Percentiles rank a stretch among this genome's conserved stretches.
These are phyloP conservation scores for Diadegma fenestrale DNA, from an alignment of 2,888 invertebrate species.

Conservation along the genomic window DNA sequence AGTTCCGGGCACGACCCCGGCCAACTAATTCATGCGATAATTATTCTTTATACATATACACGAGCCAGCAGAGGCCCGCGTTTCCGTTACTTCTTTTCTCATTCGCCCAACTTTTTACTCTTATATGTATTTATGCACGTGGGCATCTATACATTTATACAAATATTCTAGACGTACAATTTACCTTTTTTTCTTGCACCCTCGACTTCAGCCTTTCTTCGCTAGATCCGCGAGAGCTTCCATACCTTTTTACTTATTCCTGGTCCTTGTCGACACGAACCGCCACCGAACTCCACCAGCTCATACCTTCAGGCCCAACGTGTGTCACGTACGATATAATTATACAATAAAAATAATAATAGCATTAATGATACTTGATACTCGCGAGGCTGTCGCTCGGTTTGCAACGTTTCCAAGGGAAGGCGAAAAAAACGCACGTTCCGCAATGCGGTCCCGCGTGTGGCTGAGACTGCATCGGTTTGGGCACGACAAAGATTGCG, in stretches of 20 bases:
- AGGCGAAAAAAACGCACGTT: slow-evolving; percentile 67
- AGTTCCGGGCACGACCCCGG: slow-evolving; percentile 59
- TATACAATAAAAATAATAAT: slow-evolving; percentile 56
- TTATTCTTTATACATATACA: slow-evolving; percentile 58
- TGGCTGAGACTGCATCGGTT: slow-evolving; percentile 48
- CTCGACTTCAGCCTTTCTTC: slow-evolving; percentile 41
- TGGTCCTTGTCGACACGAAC: slow-evolving; percentile 61
- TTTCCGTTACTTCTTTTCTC: slow-evolving; percentile 64
- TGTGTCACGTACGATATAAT: slow-evolving; percentile 59
- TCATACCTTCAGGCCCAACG: slow-evolving; percentile 32
- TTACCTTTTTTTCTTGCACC: slow-evolving; percentile 39
- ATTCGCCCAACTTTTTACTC: slow-evolving; percentile 44
- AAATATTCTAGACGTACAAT: background rate
- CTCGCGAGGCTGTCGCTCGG: slow-evolving; percentile 42
- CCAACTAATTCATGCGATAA: slow-evolving; percentile 68
- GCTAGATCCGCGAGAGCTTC: slow-evolving; percentile 36
- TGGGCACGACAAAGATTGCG: slow-evolving; percentile 55
- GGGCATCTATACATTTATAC: slow-evolving; percentile 2
- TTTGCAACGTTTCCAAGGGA: slow-evolving; percentile 33
- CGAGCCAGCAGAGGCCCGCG: slow-evolving; percentile 36
- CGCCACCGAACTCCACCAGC: slow-evolving; percentile 4
- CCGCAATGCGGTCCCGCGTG: slow-evolving; percentile 79
- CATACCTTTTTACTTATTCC: slow-evolving; percentile 49
- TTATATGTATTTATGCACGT: slow-evolving; percentile 4
- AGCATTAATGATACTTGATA: slow-evolving; percentile 27